Base-by-base conservation (phyloP, 1,140 invertebrate genomes). In the Phortica variegata region DNA sequence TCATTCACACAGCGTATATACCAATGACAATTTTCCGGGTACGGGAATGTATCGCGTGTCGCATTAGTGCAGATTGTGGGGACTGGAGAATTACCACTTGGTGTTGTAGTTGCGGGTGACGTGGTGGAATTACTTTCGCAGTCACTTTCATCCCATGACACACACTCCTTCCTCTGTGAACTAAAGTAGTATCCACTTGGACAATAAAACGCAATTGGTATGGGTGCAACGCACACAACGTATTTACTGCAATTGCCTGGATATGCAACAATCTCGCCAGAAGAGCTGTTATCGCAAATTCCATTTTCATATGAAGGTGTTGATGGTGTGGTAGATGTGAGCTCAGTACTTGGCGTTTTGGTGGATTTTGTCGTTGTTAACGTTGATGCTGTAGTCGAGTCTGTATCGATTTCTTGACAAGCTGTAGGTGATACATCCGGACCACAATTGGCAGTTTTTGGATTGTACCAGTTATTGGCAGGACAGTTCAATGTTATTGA, bases 191-290 rank as follows among this genome's bases (percentile, higher is more conserved):
- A 58, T 2, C 49, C 48, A 2, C 52, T 38, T 4, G 44, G 43
- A 32, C 69, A 72, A 29, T 65, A 54, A 52, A 72, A 72, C 1
- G 54, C 68, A 17, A 72, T 49, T 15, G 68, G 68, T 32, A 65
- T 65, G 7, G 69, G 69, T 0, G 50, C 36, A 15, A 65, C 59
- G 32, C 69, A 72, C 1, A 61, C 57, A 40, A 72, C 72, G n/a
- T 72, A 72, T 36, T 72, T 72, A 15, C 50, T 69, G 33, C 69
- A 72, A 6, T 60, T 58, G 5, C 57, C 46, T 2, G 69, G 69
- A 52, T 72, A 72, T 10, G 54, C 47, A 19, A 72, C 58, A 20
- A 60, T 41, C 29, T 72, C 51, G 16, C 62, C 61, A 4, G 62
- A 40, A 21, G 40, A 37, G 3, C 40, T 41, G 16, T 43, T 54